Evolutionary conservation across 2,797 vertebrate species (phyloP).

Genomic region (Danio kyathit): DNA sequence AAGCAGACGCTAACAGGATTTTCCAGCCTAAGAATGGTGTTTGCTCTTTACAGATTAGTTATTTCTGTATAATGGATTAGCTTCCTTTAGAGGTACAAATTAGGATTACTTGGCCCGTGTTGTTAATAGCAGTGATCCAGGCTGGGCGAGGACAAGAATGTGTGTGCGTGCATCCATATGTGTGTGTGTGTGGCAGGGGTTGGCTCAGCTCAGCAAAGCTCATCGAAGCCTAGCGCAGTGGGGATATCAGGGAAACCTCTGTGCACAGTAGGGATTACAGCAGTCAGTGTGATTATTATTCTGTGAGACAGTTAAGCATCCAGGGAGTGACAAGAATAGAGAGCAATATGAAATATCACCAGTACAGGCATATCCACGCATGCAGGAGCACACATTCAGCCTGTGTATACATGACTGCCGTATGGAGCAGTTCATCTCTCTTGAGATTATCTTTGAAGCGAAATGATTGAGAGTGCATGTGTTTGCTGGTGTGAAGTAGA

Average conservation of each 20-base stretch:
- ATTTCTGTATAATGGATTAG: conserved; percentile 57
- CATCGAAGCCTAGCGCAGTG: conserved; percentile 39
- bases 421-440: conserved; percentile 5
- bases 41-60: conserved; percentile 55
- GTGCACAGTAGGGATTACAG: conserved; percentile 51
- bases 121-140: conserved; percentile 50
- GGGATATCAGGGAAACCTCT: conserved; percentile 52
- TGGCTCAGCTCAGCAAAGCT: conserved; percentile 42
- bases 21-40: conserved; percentile 49
- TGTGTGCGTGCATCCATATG: conserved; percentile 31
- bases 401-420: conserved; percentile 21
- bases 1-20: conserved; percentile 55
- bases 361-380: not conserved
- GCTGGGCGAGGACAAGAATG: conserved; percentile 12
- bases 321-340: conserved; percentile 47
- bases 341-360: conserved; percentile 36
- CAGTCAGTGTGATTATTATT: conserved; percentile 51
- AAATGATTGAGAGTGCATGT: conserved; percentile 1
- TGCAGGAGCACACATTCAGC: not conserved
- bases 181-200: conserved; percentile 8
- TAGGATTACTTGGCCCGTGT: conserved; percentile 50
- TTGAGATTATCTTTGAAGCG: conserved; percentile 34
- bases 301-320: conserved; percentile 52
- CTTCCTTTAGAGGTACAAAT: conserved; percentile 57
- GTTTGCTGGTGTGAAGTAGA: not conserved